Conservation (phyloP, 2,888 invertebrate species). For the Hemistola chrysoprasaria region DNA sequence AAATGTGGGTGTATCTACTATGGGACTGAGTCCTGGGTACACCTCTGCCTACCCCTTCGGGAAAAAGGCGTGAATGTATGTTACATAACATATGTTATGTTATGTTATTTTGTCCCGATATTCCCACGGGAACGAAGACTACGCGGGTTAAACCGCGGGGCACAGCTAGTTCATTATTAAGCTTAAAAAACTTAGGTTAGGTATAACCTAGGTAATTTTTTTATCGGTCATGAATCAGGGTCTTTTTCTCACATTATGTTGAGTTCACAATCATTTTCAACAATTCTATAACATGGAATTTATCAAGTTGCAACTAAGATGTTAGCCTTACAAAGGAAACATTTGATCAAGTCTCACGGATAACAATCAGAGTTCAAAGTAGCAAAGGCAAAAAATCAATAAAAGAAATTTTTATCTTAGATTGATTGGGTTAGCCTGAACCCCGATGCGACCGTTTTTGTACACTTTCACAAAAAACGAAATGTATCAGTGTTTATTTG, state of each 20-base stretch:
- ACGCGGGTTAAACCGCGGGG: too few species aligned
- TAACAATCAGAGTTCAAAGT: slow-evolving; percentile 66
- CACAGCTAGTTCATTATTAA: too few species aligned
- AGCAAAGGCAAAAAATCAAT: slow-evolving; percentile 66
- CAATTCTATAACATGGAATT: slow-evolving; percentile 1
- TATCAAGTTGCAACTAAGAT: slow-evolving; percentile 5
- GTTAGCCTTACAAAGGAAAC: slow-evolving; percentile 33
- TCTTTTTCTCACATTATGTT: too few species aligned
- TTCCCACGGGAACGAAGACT: too few species aligned
- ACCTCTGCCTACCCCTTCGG: too few species aligned
- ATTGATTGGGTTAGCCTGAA: slow-evolving; percentile 79
- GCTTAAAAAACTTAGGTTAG: too few species aligned
- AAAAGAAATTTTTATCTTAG: slow-evolving; percentile 74
- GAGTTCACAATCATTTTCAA: neutral
- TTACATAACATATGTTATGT: too few species aligned
- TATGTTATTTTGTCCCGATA: too few species aligned
- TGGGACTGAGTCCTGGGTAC: too few species aligned
- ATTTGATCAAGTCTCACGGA: slow-evolving; percentile 61
- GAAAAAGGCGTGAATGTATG: too few species aligned
- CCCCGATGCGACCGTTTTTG: slow-evolving; percentile 73
- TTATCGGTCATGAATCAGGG: neutral
- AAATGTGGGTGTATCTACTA: too few species aligned
- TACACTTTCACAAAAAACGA: slow-evolving; percentile 71
- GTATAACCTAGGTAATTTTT: too few species aligned
- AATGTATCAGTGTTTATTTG: slow-evolving; percentile 81